Evolutionary conservation across 2,113 vertebrate genomes (phyloP).

Genomic region (Micronisus gabar): DNA sequence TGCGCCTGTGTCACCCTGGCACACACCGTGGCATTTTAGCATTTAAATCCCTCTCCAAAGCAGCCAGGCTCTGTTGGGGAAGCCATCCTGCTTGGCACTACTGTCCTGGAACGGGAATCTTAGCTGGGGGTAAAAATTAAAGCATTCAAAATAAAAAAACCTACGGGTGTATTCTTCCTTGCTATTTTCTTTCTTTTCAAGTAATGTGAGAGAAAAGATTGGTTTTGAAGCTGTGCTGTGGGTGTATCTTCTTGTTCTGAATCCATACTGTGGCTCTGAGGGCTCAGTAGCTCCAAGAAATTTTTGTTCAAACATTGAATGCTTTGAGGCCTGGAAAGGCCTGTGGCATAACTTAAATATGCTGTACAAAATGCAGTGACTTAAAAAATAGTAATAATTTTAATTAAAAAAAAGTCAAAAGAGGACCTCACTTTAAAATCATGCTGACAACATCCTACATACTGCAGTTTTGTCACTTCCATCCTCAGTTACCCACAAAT

Average conservation of each 20-base stretch:
- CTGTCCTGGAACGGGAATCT: not conserved
- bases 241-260: not conserved
- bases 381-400: not conserved
- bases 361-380: not conserved
- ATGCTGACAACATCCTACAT: not conserved
- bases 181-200: not conserved
- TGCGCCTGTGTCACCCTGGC: not conserved
- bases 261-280: rapidly evolving
- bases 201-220: not conserved
- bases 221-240: not conserved
- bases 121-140: not conserved
- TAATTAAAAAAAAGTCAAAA: not conserved
- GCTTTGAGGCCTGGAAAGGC: not conserved
- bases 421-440: not conserved
- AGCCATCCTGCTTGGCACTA: not conserved
- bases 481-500: not conserved
- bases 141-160: not conserved
- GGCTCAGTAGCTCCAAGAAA: not conserved
- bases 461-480: not conserved
- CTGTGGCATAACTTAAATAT: not conserved
- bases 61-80: not conserved
- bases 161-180: not conserved
- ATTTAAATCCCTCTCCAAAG: not conserved
- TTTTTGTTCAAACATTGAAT: not conserved
- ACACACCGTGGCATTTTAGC: not conserved